Percentiles rank a stretch among this genome's conserved stretches.
phyloP scores from a whole-genome alignment of 2,113 vertebrate species.

The Chamaea fasciata region DNA sequence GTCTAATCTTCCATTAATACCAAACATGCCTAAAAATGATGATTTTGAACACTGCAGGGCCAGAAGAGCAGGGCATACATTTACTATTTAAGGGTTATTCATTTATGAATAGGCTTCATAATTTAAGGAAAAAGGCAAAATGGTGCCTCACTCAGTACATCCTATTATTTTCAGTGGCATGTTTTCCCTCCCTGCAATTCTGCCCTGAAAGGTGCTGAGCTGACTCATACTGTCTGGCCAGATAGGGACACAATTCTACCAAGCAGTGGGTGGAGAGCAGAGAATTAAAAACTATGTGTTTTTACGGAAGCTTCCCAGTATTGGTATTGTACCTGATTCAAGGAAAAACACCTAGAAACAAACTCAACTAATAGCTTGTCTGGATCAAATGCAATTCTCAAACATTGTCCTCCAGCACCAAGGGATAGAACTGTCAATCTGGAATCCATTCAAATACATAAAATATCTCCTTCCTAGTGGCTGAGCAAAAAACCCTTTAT shows the following conservation, averaged over 20 bases:
- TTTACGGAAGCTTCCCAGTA: background rate
- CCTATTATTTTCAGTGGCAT: background rate
- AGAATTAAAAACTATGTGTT: background rate
- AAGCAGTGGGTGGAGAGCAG: background rate
- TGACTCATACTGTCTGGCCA: constrained; percentile 10
- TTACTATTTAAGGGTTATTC: background rate
- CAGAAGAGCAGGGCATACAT: background rate
- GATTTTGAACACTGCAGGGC: background rate
- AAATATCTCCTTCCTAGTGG: background rate
- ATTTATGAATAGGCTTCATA: background rate
- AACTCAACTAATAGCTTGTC: background rate
- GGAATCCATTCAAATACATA: background rate
- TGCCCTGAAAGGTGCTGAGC: background rate
- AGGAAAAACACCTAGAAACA: background rate
- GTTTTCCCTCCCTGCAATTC: background rate
- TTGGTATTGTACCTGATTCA: background rate
- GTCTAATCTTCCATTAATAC: constrained; percentile 3
- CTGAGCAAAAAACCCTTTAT: background rate
- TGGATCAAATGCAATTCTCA: background rate
- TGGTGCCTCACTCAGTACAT: background rate
- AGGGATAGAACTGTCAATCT: background rate
- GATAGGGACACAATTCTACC: background rate
- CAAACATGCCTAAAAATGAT: background rate
- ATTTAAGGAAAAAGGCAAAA: background rate
- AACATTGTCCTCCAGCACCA: background rate